Evolutionary conservation across 1,140 invertebrate genomes (phyloP), one percentile per base, ranked within the genome.

Genomic region (Trissolcus basalis): DNA sequence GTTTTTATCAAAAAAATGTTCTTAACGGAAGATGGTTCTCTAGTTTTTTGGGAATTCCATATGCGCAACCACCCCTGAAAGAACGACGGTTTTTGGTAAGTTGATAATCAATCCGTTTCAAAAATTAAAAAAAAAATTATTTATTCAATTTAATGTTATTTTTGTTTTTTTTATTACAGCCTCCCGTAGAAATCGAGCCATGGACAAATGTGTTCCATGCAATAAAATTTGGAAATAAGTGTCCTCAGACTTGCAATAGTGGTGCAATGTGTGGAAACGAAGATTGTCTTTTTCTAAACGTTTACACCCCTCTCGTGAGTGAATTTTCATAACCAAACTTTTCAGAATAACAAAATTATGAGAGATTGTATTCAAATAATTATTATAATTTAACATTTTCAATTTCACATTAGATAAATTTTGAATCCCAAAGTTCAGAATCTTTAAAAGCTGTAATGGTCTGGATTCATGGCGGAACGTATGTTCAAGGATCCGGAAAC

Each of bases 381-480:
- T 43, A 5, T 43, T 4, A 43, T 8, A n/a, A 43, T 11, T 4
- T 4, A 43, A 43, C 5, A 43, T 9, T 45, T 35, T 27, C 32
- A 5, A 48, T 35, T 10, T 10, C 33, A n/a, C n/a, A n/a, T n/a
- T 16, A 60, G 58, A 45, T 32, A 1, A 32, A 60, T 50, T 41
- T 50, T 27, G 4, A 50, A 39, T 49, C 48, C 15, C 12, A 11
- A 10, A 1, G n/a, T n/a, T n/a, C n/a, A 11, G 0, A 33, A 14
- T 85, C 11, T 53, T 85, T 44, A 83, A 83, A 85, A 44, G 16
- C 55, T 5, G 68, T 71, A 10, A 71, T 71, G 58, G 59, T 71
- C n/a, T 71, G 68, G 68, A 82, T 86, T 48, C 86, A 88, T 44
- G 86, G 86, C 9, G 86, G 86, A 32, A 83, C 85, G 7, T 86